Percentiles rank a stretch among this genome's conserved stretches.
Conservation (phyloP, 2,113 vertebrate genomes). For the Crocuta crocuta region DNA sequence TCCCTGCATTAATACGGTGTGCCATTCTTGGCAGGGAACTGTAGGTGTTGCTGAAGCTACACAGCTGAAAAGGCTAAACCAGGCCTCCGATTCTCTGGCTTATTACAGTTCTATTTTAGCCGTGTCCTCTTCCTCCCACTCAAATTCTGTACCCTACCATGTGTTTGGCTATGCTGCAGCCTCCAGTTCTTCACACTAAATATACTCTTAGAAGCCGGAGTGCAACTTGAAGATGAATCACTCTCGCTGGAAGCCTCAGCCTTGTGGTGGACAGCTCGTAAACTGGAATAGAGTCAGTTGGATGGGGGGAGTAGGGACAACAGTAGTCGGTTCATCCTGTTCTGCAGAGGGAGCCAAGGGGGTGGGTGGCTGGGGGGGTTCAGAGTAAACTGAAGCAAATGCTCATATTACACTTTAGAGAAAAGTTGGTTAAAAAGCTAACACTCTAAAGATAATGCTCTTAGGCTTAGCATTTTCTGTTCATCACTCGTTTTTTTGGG, state of each 20-base stretch:
- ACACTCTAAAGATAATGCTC: conserved; percentile 56
- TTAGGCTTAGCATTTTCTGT: conserved; percentile 67
- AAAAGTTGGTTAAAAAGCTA: conserved; percentile 73
- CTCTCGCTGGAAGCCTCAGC: conserved; percentile 19
- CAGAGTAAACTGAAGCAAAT: conserved; percentile 72
- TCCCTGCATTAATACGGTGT: neutral
- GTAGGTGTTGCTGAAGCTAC: conserved; percentile 86
- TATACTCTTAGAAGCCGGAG: conserved; percentile 65
- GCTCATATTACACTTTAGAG: conserved; percentile 68
- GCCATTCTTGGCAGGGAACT: conserved; percentile 81
- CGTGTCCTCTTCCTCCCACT: conserved; percentile 62
- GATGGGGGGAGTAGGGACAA: conserved; percentile 12
- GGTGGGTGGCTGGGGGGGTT: neutral
- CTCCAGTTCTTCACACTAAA: conserved; percentile 67
- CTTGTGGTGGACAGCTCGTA: neutral
- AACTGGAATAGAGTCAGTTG: conserved; percentile 60
- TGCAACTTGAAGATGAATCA: conserved; percentile 62
- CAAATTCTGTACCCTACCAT: conserved; percentile 75
- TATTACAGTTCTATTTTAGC: conserved; percentile 76
- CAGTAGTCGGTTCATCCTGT: conserved; percentile 56
- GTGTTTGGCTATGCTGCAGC: conserved; percentile 56
- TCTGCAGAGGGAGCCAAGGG: conserved; percentile 47
- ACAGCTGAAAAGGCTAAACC: conserved; percentile 54
- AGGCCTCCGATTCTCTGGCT: conserved; percentile 61
- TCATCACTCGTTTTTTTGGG: conserved; percentile 55